Percentiles rank a stretch among this genome's conserved stretches.
Conservation (phyloP, 2,888 invertebrate genomes). For the Cephus rjabovi region DNA sequence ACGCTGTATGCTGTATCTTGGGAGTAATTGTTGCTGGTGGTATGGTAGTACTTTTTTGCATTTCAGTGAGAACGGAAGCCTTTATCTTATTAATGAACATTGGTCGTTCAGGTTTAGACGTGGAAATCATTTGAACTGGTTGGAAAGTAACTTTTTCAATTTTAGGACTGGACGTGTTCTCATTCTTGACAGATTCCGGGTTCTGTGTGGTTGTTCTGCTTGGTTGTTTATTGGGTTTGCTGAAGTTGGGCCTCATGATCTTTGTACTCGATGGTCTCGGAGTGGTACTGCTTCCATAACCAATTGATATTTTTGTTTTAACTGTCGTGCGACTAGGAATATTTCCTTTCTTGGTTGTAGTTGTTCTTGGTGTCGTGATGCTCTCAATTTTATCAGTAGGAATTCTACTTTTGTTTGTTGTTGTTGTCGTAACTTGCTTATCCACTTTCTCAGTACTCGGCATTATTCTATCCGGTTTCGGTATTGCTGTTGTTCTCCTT, state of each 20-base stretch:
- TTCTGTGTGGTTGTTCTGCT: constrained; percentile 15
- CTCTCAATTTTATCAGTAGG: constrained; percentile 6
- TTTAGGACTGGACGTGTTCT: constrained; percentile 43
- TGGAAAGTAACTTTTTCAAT: constrained; percentile 61
- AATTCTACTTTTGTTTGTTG: neutral
- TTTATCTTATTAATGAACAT: constrained; percentile 71
- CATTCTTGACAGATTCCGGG: constrained; percentile 35
- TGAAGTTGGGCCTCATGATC: constrained; percentile 15
- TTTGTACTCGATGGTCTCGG: constrained; percentile 36
- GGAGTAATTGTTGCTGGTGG: constrained; percentile 48
- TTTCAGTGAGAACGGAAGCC: constrained; percentile 71
- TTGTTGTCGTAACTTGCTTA: neutral
- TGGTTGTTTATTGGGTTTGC: constrained; percentile 11
- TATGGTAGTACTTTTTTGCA: constrained; percentile 69
- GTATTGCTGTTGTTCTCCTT: neutral
- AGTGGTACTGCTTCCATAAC: constrained; percentile 22
- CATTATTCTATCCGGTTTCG: constrained; percentile 10
- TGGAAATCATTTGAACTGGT: constrained; percentile 46
- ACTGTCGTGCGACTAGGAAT: neutral
- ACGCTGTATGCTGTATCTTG: constrained; percentile 11
- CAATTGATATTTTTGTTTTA: neutral
- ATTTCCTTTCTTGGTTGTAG: constrained; percentile 25
- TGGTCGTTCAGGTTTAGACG: constrained; percentile 50
- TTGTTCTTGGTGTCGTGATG: constrained; percentile 33
- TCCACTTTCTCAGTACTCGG: constrained; percentile 1